Evolutionary conservation across 2,113 vertebrate species (phyloP).

Genomic region (Sinocyclocheilus rhinocerous): DNA sequence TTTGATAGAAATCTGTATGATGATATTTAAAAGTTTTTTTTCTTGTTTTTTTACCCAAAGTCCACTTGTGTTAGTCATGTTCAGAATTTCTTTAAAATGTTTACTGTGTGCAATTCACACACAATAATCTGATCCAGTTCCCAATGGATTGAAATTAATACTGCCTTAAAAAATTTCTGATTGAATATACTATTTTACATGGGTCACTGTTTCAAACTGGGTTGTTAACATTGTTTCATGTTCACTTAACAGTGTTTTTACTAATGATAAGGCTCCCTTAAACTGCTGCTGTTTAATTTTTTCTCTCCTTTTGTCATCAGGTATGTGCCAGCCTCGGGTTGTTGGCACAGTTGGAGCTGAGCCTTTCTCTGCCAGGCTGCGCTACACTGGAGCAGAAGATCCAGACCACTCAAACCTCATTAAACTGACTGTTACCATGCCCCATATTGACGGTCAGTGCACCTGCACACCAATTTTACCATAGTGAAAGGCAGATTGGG

Average conservation of each 20-base stretch:
- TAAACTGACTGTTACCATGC: slow-evolving; percentile 82
- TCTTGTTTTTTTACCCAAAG: neutral
- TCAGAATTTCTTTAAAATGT: no score
- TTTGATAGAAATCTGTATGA: neutral
- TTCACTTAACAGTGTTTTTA: neutral
- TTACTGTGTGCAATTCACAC: no score
- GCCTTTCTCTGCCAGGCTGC: slow-evolving; percentile 83
- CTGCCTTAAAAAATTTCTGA: neutral
- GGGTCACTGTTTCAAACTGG: neutral
- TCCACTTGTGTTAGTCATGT: neutral
- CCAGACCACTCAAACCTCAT: slow-evolving; percentile 78
- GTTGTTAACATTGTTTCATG: neutral
- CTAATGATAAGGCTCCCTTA: neutral
- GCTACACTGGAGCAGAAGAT: slow-evolving; percentile 82
- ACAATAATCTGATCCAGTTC: no score
- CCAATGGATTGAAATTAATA: neutral
- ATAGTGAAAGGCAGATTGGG: neutral
- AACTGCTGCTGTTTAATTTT: neutral
- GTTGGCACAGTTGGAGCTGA: slow-evolving; percentile 82
- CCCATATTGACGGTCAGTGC: slow-evolving; percentile 80
- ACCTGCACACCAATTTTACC: neutral
- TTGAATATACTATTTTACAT: neutral
- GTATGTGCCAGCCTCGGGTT: slow-evolving; percentile 82
- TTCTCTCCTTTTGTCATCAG: slow-evolving; percentile 61
- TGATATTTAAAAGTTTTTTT: neutral